These are phyloP conservation scores for Melanocharis versteri DNA, from an alignment of 2,113 vertebrate genomes.

Conservation along the genomic window DNA sequence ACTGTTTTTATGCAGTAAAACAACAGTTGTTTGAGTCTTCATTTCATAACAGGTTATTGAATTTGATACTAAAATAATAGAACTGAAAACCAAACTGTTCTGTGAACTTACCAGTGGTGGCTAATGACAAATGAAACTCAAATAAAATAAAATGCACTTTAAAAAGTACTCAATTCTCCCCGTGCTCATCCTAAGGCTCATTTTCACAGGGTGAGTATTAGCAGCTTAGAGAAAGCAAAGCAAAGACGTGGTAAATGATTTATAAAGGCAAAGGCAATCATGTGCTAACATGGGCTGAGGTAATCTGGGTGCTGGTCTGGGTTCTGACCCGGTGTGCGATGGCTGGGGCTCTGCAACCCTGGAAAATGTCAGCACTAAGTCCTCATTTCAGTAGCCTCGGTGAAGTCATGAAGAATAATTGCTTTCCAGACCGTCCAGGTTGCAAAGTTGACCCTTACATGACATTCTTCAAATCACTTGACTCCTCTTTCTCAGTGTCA, in stretches of 20 bases:
- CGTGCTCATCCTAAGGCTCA: neutral
- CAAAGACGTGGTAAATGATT: neutral
- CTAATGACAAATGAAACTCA: neutral
- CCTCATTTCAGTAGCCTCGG: neutral
- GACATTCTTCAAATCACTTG: neutral
- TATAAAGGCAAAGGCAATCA: neutral
- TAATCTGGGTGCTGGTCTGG: neutral
- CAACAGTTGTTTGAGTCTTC: neutral
- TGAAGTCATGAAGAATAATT: neutral
- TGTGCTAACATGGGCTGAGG: neutral
- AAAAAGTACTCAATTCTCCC: neutral
- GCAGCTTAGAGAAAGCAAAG: neutral
- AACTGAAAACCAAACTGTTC: neutral
- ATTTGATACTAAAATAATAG: neutral
- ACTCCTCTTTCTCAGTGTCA: neutral
- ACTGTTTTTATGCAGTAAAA: neutral
- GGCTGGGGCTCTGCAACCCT: neutral
- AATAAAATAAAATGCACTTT: neutral
- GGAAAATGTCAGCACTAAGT: neutral
- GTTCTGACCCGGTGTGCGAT: accelerated
- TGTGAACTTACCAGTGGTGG: neutral
- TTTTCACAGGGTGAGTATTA: neutral
- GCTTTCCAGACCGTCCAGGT: neutral
- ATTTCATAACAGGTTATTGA: neutral
- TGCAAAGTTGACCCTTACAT: neutral